phyloP scores from a whole-genome alignment of 2,797 vertebrate species.

The Oryzias sinensis region DNA sequence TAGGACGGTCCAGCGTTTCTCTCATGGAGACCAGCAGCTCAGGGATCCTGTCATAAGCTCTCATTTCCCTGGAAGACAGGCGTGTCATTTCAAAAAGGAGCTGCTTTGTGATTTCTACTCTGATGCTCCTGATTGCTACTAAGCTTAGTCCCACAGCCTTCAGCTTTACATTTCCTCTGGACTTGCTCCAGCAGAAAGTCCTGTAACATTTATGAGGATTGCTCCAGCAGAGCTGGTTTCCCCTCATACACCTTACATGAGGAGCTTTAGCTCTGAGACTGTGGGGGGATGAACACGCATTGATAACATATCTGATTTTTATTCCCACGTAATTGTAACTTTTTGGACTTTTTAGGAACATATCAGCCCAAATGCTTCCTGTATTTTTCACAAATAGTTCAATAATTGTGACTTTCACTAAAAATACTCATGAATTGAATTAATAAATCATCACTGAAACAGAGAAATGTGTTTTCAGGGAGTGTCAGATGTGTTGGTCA shows the following conservation, averaged over 20 bases:
- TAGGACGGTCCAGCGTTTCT: neutral
- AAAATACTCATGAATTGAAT: too few relatives aligned
- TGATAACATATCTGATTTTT: constrained; percentile 10
- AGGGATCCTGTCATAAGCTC: constrained; percentile 14
- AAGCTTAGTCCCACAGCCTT: constrained; percentile 41
- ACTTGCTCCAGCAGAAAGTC: constrained; percentile 47
- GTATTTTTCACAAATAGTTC: too few relatives aligned
- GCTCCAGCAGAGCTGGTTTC: constrained; percentile 60
- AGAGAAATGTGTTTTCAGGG: too few relatives aligned
- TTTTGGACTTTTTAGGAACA: neutral
- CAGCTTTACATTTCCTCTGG: constrained; percentile 67
- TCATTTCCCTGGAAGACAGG: neutral
- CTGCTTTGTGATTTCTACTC: constrained; percentile 17
- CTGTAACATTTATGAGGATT: constrained; percentile 79
- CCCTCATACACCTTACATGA: constrained; percentile 43
- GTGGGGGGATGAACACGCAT: constrained; percentile 19
- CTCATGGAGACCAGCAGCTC: neutral
- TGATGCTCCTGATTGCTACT: constrained; percentile 31
- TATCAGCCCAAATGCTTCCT: neutral
- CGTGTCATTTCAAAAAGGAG: constrained; percentile 7
- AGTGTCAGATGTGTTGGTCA: too few relatives aligned
- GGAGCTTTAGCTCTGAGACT: constrained; percentile 21
- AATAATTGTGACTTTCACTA: too few relatives aligned
- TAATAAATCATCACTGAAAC: too few relatives aligned
- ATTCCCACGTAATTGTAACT: neutral